phyloP scores from a whole-genome alignment of 2,888 invertebrate genomes.

The Dryobota labecula region DNA sequence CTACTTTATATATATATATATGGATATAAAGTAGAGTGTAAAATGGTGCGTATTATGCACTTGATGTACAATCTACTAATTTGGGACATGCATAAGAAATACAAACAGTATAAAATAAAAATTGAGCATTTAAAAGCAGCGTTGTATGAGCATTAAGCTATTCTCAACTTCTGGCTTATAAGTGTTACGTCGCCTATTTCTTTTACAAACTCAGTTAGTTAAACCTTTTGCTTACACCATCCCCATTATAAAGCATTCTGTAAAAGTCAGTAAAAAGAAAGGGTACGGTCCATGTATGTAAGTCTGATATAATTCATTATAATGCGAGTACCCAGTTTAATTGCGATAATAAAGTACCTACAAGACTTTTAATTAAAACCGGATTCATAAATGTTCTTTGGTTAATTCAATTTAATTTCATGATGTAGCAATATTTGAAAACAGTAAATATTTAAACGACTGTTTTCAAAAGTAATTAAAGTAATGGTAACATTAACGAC shows the following conservation, averaged over 20 bases:
- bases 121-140: no score
- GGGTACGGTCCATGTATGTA: not conserved
- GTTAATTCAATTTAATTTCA: not conserved
- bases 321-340: conserved; percentile 8
- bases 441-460: no score
- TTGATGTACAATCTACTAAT: no score
- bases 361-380: conserved; percentile 25
- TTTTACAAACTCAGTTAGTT: not conserved
- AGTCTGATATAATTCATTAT: conserved; percentile 3
- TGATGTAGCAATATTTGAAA: conserved; percentile 16
- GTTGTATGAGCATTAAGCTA: no score
- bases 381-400: not conserved
- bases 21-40: no score
- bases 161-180: no score
- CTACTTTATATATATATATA: no score
- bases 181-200: not conserved
- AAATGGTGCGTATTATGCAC: no score
- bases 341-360: not conserved
- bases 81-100: no score
- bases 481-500: not conserved
- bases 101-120: no score
- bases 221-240: not conserved
- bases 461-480: not conserved
- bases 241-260: conserved; percentile 4
- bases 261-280: conserved; percentile 6